Percentiles rank a stretch among this genome's conserved stretches.
These are phyloP conservation scores for Drosophila putrida DNA, from an alignment of 2,888 invertebrate genomes.

Conservation along the genomic window DNA sequence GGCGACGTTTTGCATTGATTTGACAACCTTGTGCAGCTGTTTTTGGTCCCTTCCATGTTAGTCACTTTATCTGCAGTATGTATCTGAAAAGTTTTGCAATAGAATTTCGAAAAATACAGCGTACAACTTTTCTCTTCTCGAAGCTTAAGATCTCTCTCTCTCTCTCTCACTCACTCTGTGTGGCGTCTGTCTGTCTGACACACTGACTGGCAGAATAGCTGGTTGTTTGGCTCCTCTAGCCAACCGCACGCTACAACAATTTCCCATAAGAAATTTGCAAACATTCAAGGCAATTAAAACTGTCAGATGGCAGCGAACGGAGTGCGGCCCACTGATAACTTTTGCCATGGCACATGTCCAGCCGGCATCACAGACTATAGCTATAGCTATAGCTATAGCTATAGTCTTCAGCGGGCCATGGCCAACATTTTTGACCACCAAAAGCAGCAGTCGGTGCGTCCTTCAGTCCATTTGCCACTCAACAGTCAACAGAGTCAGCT, in stretches of 20 bases:
- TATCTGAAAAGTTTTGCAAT: conserved; percentile 76
- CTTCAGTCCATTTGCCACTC: conserved; percentile 62
- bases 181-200: conserved; percentile 31
- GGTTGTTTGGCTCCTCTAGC: conserved; percentile 38
- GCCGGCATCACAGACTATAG: conserved; percentile 9
- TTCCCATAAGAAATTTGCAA: conserved; percentile 76
- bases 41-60: conserved; percentile 25
- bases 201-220: conserved; percentile 44
- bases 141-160: conserved; percentile 59
- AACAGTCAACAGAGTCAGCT: conserved; percentile 78
- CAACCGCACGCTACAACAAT: conserved; percentile 74
- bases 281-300: conserved; percentile 80
- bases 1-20: conserved; percentile 55
- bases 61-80: conserved; percentile 68
- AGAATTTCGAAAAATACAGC: conserved; percentile 61
- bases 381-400: no score
- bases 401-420: conserved; percentile 70
- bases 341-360: conserved; percentile 73
- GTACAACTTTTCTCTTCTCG: conserved; percentile 59
- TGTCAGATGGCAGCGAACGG: conserved; percentile 61
- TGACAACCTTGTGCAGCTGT: conserved; percentile 52
- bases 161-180: neutral
- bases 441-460: conserved; percentile 33
- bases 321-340: conserved; percentile 66
- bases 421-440: conserved; percentile 70